Base-by-base conservation (phyloP, 2,113 vertebrate genomes). In the Tragelaphus imberbis region DNA sequence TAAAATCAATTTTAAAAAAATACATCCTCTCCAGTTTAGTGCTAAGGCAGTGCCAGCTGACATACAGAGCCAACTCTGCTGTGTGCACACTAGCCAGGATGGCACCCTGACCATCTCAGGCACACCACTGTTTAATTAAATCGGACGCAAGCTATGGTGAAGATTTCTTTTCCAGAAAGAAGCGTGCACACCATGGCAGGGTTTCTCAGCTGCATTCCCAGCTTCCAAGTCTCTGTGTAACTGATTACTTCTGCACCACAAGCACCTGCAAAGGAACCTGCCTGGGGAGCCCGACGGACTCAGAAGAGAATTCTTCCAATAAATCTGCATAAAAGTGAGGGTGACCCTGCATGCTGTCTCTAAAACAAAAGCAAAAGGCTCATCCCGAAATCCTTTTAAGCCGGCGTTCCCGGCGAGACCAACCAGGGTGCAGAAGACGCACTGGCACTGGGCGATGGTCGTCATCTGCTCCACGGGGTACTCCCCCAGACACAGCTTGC, bases 381-480 rank as follows among this genome's bases (percentile, higher is more conserved):
- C 27, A 3, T 30, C n/a, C 86, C 5, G 19, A 44, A 77, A 84
- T 40, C 19, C 53, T 9, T 1, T 5, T 1, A 30, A 33, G 49
- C 5, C 23, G 3, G 0, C 0, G 7, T 40, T 28, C 11, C 10
- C 92, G 10, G 17, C 17, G 17, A 49, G 95, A 99, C 99, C 99
- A 91, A 99, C 99, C 99, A 99, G 98, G 85, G 99, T 99, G 97
- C 99, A 99, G 99, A 99, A 99, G 99, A 99, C 99, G 98, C 99
- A 99, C 98, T 99, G 99, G 99, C 99, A 99, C 99, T 99, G 99
- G 93, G 99, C 99, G 97, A 99, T 99, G 94, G 99, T 99, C 84
- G 99, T 99, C 99, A 99, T 99, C 99, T 99, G 99, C 98, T 99
- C 99, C 98, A 99, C 99, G 0, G 99, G 99, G 96, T 99, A 99